Percentiles rank a stretch among this genome's conserved stretches.
Conservation (phyloP, 1,140 invertebrate species). For the Tribolium castaneum region DNA sequence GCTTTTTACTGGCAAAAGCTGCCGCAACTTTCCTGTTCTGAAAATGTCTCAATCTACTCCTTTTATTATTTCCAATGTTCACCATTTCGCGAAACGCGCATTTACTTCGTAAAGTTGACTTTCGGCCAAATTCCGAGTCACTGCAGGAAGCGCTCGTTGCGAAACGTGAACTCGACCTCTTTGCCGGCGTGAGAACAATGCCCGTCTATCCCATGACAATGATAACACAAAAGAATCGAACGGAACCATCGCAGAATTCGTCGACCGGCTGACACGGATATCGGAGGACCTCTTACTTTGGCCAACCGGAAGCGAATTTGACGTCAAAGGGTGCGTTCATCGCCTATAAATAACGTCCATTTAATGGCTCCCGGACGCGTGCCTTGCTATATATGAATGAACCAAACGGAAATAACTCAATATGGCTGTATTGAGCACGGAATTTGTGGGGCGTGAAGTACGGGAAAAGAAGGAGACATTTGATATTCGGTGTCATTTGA, state of each 20-base stretch:
- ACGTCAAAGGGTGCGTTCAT: slow-evolving; percentile 30
- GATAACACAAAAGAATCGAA: slow-evolving; percentile 14
- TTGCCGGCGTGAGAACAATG: background rate
- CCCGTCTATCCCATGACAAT: slow-evolving; percentile 18
- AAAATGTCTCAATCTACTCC: too few species aligned
- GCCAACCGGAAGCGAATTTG: slow-evolving; percentile 15
- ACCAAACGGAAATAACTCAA: slow-evolving; percentile 30
- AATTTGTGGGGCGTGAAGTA: slow-evolving; percentile 21
- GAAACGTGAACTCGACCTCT: slow-evolving; percentile 33
- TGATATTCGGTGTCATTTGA: slow-evolving; percentile 21
- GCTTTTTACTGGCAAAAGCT: too few species aligned
- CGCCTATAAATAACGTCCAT: slow-evolving; percentile 16
- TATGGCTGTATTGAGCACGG: background rate
- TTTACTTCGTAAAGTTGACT: too few species aligned
- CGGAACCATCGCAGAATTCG: slow-evolving; percentile 16
- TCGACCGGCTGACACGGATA: slow-evolving; percentile 14
- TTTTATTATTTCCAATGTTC: too few species aligned
- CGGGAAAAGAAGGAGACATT: slow-evolving; percentile 17
- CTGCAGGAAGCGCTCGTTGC: slow-evolving; percentile 1
- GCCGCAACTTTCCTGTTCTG: too few species aligned
- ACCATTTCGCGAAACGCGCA: too few species aligned
- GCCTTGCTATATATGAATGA: slow-evolving; percentile 16
- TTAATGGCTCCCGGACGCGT: background rate
- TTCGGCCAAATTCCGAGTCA: too few species aligned
- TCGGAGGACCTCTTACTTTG: slow-evolving; percentile 24